Base-by-base conservation (phyloP, 2,113 vertebrate genomes). In the Dicentrarchus labrax region DNA sequence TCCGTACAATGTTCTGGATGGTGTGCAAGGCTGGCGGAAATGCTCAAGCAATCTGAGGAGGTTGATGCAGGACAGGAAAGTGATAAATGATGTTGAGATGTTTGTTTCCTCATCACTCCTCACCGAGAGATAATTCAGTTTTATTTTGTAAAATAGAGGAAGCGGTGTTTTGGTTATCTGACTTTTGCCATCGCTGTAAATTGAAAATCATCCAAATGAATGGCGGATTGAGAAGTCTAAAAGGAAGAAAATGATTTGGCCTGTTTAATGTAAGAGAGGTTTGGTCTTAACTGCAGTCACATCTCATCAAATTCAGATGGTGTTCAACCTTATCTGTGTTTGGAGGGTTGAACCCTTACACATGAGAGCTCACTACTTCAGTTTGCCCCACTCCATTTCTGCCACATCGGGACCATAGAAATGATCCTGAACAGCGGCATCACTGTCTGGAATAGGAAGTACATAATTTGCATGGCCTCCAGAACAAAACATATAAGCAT, bases 131-230 rank as follows among this genome's bases (percentile, higher is more conserved):
- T 85, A 72, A 76, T 69, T 68, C 13, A 8, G 65, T 72, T 74
- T 78, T 80, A 81, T 91, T 88, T 86, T 43, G 57, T 69, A 16
- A 86, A 89, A 83, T 38, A 89, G 47, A 62, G 68, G 84, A 94
- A 86, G 76, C 69, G 6, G 45, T 12, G 7, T 74, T 76, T 61
- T 38, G 48, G 54, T 84, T 82, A 90, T 92, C 89, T 66, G 69
- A 39, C 79, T 65, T 72, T 77, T 48, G 51, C 51, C 50, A 78
- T 83, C 22, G 21, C 48, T 50, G 15, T 80, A 53, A 72, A 82
- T 59, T 80, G 53, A 82, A 70, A 71, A 72, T 48, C 41, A 24
- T 77, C 41, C 54, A 54, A 82, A 75, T 61, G 60, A 76, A 84
- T 59, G 36, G 1, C n/a, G 82, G 72, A 72, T 74, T 79, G 16